Conservation (phyloP, 1,140 invertebrate genomes). For the Trichomalopsis sarcophagae region DNA sequence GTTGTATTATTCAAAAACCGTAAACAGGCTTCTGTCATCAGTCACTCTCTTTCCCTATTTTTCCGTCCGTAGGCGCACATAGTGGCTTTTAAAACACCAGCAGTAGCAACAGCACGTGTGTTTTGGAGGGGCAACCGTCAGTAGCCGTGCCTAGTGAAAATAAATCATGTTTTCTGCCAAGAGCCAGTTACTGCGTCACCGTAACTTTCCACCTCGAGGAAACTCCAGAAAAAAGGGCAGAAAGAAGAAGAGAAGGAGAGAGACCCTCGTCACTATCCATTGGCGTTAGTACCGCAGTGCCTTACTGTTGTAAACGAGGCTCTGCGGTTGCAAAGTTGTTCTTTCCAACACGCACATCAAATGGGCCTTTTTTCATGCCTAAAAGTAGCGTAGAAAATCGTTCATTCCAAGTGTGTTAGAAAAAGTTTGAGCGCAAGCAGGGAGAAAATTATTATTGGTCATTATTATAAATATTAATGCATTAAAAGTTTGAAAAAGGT, state of each 20-base stretch:
- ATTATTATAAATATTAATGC: no score
- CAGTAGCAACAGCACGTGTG: constrained; percentile 7
- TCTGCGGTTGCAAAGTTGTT: not conserved
- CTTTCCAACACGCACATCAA: no score
- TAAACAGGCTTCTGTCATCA: not conserved
- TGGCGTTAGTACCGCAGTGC: not conserved
- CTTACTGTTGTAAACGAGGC: not conserved
- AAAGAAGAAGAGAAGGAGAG: not conserved
- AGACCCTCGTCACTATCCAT: not conserved
- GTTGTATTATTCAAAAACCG: not conserved
- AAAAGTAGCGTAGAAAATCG: no score
- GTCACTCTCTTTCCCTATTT: not conserved
- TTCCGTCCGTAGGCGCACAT: not conserved
- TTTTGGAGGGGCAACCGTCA: not conserved
- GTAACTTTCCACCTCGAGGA: constrained; percentile 5
- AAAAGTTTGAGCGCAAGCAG: no score
- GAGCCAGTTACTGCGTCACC: not conserved
- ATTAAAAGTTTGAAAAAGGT: not conserved
- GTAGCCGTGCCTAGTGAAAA: constrained; percentile 13
- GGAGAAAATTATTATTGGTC: no score
- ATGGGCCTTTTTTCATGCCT: no score
- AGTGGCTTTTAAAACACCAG: not conserved
- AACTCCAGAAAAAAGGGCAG: not conserved
- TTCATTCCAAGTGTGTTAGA: no score
- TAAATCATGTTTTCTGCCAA: constrained; percentile 24